Base-by-base conservation (phyloP, 1,140 invertebrate genomes). In the Manduca sexta region DNA sequence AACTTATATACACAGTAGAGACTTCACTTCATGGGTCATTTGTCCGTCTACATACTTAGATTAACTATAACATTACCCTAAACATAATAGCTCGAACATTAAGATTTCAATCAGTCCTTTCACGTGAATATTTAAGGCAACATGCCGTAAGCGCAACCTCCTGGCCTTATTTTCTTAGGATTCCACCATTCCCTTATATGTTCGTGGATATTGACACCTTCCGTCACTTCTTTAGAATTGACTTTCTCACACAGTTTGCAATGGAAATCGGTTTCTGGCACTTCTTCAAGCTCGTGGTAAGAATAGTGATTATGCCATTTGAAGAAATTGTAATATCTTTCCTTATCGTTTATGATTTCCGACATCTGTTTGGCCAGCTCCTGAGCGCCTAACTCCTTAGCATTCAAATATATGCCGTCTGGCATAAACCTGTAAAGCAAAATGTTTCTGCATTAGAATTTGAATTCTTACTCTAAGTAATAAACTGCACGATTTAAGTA, bases 401-500 rank as follows among this genome's bases (percentile, higher is more conserved):
- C 64, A 17, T 63, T 39, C 11, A 73, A 16, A 33, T 73, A 73
- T 17, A 59, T 62, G 5, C 69, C 69, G 6, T 64, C 52, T 0
- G 69, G 69, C 45, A 73, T 50, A 39, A 68, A 73, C 29, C 69
- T 73, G 60, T 8, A 69, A 72, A 18, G 31, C n/a, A 35, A 18
- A 34, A 34, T n/a, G 6, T n/a, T n/a, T n/a, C n/a, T n/a, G n/a
- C n/a, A n/a, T n/a, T n/a, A n/a, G n/a, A n/a, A n/a, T n/a, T n/a
- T n/a, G n/a, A n/a, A n/a, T n/a, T n/a, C n/a, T n/a, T n/a, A n/a
- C n/a, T n/a, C n/a, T n/a, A n/a, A n/a, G n/a, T n/a, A n/a, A n/a
- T n/a, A n/a, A n/a, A n/a, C n/a, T n/a, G n/a, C n/a, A n/a, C n/a
- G n/a, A n/a, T n/a, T n/a, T n/a, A n/a, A n/a, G n/a, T n/a, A n/a